Evolutionary conservation across 2,888 invertebrate species (phyloP).

Genomic region (Heliconius sara): DNA sequence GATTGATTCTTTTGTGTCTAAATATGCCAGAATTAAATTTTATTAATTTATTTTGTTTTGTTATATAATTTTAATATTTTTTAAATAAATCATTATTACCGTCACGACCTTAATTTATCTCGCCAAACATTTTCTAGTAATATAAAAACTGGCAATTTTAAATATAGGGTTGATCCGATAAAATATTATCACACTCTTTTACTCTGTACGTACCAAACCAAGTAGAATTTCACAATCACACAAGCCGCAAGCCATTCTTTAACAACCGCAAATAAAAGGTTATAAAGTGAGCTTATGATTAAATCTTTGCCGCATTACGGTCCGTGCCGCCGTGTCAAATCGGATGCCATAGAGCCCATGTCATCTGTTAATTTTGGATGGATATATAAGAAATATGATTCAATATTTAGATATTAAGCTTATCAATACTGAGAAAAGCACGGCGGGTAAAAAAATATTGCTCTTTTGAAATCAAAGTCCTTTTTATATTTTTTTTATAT

Average conservation of each 20-base stretch:
- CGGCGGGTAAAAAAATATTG: background rate
- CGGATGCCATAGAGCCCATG: constrained; percentile 23
- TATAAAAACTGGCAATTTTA: background rate
- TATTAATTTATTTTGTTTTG: too few species aligned
- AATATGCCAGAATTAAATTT: too few species aligned
- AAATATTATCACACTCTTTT: constrained; percentile 12
- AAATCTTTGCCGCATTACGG: constrained; percentile 24
- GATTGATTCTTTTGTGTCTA: too few species aligned
- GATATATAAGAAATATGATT: constrained; percentile 6
- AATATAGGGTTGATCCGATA: background rate
- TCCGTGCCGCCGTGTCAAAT: constrained; percentile 16
- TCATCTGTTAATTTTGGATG: constrained; percentile 9
- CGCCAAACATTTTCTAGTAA: background rate
- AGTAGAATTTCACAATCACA: constrained; percentile 22
- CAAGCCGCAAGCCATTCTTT: constrained; percentile 19
- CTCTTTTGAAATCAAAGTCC: background rate
- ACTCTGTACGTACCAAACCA: constrained; percentile 4
- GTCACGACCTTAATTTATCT: too few species aligned
- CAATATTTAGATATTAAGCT: constrained; percentile 4
- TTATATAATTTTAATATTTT: background rate
- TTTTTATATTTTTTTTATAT: background rate
- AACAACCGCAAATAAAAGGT: constrained; percentile 25
- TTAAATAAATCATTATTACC: too few species aligned
- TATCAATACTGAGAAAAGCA: background rate
- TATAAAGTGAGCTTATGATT: constrained; percentile 22